Percentiles rank a stretch among this genome's conserved stretches.
Conservation (phyloP, 2,888 invertebrate genomes). For the Cheilosia pagana region DNA sequence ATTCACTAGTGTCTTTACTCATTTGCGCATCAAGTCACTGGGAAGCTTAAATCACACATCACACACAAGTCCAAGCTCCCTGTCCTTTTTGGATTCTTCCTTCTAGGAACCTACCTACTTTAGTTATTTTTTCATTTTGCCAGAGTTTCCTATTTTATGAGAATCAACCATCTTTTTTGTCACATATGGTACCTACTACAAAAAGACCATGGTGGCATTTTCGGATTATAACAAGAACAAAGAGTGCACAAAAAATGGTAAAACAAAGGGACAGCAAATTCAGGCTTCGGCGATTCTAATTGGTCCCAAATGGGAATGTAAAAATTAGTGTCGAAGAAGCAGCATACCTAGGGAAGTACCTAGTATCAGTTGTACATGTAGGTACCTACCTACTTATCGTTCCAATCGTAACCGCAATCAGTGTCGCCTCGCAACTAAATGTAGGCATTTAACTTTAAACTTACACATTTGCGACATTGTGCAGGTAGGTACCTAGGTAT, state of each 20-base stretch:
- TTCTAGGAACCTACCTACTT: not conserved
- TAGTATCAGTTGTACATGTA: too few species aligned
- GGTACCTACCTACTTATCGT: too few species aligned
- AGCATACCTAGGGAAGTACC: too few species aligned
- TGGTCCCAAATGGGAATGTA: conserved; percentile 42
- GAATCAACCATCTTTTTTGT: conserved; percentile 48
- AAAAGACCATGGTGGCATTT: conserved; percentile 9
- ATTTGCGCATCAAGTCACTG: not conserved
- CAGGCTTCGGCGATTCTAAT: conserved; percentile 37
- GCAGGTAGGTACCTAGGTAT: too few species aligned
- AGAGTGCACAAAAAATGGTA: not conserved
- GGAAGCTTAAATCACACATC: conserved; percentile 26
- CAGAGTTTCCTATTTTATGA: conserved; percentile 15
- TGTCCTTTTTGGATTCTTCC: not conserved
- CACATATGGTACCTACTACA: conserved; percentile 14
- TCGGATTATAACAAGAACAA: not conserved
- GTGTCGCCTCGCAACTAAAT: too few species aligned
- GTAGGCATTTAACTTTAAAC: too few species aligned
- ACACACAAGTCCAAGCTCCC: conserved; percentile 39
- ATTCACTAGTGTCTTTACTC: too few species aligned
- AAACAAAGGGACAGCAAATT: conserved; percentile 3
- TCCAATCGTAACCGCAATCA: too few species aligned
- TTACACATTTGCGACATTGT: too few species aligned
- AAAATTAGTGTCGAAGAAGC: conserved; percentile 30
- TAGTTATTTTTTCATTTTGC: not conserved